Conservation (phyloP, 1,140 invertebrate genomes). For the Drosophila mojavensis region DNA sequence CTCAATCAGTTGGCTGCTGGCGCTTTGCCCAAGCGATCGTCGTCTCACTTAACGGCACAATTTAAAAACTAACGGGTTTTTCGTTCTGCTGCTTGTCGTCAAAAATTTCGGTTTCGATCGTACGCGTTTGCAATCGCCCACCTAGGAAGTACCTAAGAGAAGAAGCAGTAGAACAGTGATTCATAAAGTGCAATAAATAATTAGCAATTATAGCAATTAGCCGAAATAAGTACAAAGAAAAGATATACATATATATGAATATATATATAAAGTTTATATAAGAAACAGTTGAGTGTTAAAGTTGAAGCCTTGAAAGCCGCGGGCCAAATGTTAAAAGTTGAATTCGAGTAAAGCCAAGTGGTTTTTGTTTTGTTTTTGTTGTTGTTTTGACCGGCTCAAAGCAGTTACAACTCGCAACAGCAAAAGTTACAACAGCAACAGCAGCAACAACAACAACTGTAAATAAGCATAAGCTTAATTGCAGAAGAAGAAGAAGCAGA, state of each 20-base stretch:
- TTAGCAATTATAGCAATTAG: constrained; percentile 21
- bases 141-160: constrained; percentile 25
- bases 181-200: constrained; percentile 8
- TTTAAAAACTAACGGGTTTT: constrained; percentile 68
- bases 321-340: constrained; percentile 38
- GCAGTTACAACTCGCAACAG: constrained; percentile 43
- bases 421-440: constrained; percentile 19
- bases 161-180: constrained; percentile 2
- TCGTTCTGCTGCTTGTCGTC: neutral
- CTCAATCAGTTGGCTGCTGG: constrained; percentile 65
- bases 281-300: neutral
- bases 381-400: constrained; percentile 47
- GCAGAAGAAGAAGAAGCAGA: constrained; percentile 4
- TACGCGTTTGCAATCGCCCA: neutral
- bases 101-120: constrained; percentile 17
- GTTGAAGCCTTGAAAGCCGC: constrained; percentile 39
- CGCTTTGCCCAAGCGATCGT: constrained; percentile 59
- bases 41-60: constrained; percentile 20
- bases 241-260: neutral
- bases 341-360: constrained; percentile 12
- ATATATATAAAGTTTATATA: neutral
- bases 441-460: constrained; percentile 13
- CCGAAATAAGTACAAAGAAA: neutral
- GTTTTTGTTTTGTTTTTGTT: constrained; percentile 12
- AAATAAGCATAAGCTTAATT: constrained; percentile 52